Base-by-base conservation (phyloP, 1,140 invertebrate genomes). In the Drosophila trapezifrons region DNA sequence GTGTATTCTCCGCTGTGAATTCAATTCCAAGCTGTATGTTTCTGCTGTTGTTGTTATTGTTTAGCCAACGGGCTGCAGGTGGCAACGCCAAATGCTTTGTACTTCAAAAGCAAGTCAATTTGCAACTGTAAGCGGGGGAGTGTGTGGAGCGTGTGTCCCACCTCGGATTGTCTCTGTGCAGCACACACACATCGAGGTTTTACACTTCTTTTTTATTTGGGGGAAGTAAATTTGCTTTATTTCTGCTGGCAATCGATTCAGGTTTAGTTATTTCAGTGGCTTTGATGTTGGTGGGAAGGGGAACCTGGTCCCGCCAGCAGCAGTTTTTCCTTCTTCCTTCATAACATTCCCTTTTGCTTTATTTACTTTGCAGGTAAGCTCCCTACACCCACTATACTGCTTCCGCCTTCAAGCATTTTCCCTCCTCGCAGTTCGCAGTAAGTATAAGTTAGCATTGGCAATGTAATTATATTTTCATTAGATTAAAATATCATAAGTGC, bases 51-150 rank as follows among this genome's bases (percentile, higher is more conserved):
- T 45, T 65, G 57, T 54, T 75, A 66, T 83, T 83, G 72, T 83
- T 84, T 84, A 58, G 83, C 83, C 84, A 89, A 83, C 70, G 84
- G 84, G 84, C 77, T 67, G 65, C 66, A 76, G 67, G 60, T 79
- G 69, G 60, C 77, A 69, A 70, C 60, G 49, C 55, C 62, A 62
- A 82, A 77, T 63, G 80, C 85, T 89, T 89, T 89, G 80, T 89
- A 84, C 84, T 80, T 89, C 84, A 89, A 89, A 72, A 89, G 84
- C 76, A 69, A 76, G 67, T 66, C 77, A 85, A 77, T 89, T 87
- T 83, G 80, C 80, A 74, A 51, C 56, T 59, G 63, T 76, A 37
- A 59, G 67, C 55, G 74, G 32, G 32, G 51, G 51, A n/a, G 32
- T 42, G 42, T 58, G 37, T 60, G 57, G 35, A 42, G 63, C 3